Percentiles rank a stretch among this genome's conserved stretches.
phyloP scores from a whole-genome alignment of 2,797 vertebrate species.

The Pseudochirops corinnae region DNA sequence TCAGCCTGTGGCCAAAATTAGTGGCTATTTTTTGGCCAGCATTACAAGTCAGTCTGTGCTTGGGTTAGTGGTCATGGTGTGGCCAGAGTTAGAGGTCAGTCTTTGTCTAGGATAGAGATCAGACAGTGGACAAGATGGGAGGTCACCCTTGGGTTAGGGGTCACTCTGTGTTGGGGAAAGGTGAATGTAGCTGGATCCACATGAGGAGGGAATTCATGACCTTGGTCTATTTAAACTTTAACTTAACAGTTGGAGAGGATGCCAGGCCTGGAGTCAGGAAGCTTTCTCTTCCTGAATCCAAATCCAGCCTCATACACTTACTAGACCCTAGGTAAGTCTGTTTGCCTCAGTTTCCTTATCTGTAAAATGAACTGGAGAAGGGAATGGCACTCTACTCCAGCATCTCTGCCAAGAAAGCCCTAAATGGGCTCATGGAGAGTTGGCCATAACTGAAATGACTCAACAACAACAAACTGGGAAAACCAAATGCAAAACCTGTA shows the following conservation, averaged over 20 bases:
- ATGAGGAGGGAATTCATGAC: neutral
- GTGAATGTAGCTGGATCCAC: neutral
- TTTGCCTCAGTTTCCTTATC: neutral
- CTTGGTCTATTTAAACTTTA: neutral
- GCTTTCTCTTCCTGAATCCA: neutral
- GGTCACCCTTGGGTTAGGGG: neutral
- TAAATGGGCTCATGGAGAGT: neutral
- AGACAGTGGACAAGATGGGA: neutral
- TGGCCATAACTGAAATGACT: neutral
- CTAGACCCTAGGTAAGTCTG: neutral
- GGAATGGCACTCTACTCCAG: neutral
- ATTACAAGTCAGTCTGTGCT: neutral
- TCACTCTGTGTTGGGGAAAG: neutral
- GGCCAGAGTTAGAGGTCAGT: neutral
- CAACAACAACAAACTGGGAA: neutral
- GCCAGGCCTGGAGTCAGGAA: too few species aligned
- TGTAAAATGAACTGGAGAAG: neutral
- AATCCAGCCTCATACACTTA: neutral
- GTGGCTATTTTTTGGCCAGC: neutral
- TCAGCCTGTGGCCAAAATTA: neutral
- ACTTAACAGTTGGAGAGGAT: neutral
- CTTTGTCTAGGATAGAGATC: neutral
- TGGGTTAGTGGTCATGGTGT: neutral
- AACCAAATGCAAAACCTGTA: neutral
- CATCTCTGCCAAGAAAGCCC: neutral